These are phyloP conservation scores for Lymantria monacha DNA, from an alignment of 2,888 invertebrate species.

Conservation along the genomic window DNA sequence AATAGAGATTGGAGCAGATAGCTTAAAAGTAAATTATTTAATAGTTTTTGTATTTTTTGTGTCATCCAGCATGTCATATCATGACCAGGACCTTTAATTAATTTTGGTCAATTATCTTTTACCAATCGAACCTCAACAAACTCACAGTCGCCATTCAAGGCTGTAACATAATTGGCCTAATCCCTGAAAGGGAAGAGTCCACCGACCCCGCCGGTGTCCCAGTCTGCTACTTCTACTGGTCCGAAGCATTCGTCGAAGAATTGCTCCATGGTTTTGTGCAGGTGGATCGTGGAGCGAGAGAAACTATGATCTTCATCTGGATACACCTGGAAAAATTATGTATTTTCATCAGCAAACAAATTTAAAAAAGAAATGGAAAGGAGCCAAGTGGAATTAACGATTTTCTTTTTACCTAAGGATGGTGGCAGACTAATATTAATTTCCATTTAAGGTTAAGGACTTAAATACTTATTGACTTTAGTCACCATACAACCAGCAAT, in stretches of 20 bases:
- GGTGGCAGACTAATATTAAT: no score
- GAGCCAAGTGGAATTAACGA: background rate
- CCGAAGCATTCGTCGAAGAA: slow-evolving; percentile 93
- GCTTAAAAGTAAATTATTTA: no score
- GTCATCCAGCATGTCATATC: background rate
- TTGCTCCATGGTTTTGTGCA: slow-evolving; percentile 92
- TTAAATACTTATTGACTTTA: no score
- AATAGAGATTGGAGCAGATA: no score
- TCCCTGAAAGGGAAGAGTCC: slow-evolving; percentile 80
- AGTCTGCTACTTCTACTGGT: slow-evolving; percentile 85
- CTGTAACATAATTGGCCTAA: slow-evolving; percentile 33
- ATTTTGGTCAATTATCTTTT: background rate
- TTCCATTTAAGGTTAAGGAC: no score
- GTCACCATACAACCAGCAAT: no score
- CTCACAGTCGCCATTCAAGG: slow-evolving; percentile 1
- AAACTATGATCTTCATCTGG: slow-evolving; percentile 93
- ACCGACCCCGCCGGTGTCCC: slow-evolving; percentile 84
- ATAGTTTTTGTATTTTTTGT: no score
- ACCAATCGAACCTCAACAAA: slow-evolving; percentile 1
- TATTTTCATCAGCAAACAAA: no score
- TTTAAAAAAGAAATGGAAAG: background rate
- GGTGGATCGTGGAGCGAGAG: slow-evolving; percentile 87
- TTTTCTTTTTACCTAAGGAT: no score
- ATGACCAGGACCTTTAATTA: background rate
- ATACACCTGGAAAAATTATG: slow-evolving; percentile 84